Evolutionary conservation across 2,113 vertebrate genomes (phyloP).

Genomic region (Apteryx mantelli): DNA sequence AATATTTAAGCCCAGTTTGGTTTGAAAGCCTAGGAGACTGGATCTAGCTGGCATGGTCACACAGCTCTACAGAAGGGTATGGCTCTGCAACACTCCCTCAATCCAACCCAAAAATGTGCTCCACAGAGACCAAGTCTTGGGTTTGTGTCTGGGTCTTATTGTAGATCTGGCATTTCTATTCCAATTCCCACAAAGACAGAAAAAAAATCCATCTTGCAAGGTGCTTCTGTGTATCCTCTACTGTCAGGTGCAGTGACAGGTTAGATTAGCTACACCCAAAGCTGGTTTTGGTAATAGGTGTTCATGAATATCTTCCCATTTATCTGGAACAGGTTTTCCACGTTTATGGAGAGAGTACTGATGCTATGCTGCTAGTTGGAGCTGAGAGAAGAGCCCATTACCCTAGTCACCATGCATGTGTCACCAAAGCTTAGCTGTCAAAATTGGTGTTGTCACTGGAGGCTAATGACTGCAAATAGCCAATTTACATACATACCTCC

Average conservation of each 20-base stretch:
- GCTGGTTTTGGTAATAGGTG: neutral
- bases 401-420: fast-evolving
- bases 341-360: neutral
- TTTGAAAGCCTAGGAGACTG: neutral
- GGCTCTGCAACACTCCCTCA: neutral
- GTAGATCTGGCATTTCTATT: neutral
- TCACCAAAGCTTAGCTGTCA: no score
- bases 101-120: neutral
- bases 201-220: neutral
- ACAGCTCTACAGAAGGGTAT: no score
- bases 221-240: neutral
- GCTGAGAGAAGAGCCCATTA: neutral
- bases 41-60: neutral
- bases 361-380: neutral
- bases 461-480: neutral
- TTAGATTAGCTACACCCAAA: neutral
- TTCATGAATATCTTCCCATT: neutral
- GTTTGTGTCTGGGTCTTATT: neutral
- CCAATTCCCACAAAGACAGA: neutral
- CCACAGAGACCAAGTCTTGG: neutral
- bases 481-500: neutral
- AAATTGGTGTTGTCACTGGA: neutral
- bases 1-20: neutral
- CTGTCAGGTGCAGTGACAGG: neutral
- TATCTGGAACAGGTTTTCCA: neutral